Evolutionary conservation across 2,113 vertebrate genomes (phyloP).

Genomic region (Indicator indicator): DNA sequence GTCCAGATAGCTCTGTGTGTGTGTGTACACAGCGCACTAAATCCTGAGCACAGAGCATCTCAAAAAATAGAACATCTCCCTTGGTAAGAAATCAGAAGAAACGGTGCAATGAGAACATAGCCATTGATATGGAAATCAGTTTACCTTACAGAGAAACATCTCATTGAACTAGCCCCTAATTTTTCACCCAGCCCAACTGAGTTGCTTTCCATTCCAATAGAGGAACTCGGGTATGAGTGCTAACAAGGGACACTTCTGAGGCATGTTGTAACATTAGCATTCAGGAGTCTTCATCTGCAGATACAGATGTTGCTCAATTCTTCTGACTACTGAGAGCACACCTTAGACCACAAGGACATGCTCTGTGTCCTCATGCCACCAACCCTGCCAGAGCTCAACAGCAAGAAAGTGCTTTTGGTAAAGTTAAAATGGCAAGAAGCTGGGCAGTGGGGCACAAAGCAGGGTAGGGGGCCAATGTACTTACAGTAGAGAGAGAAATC

Average conservation of each 20-base stretch:
- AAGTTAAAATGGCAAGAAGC: neutral
- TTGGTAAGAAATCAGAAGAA: neutral
- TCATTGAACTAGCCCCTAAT: neutral
- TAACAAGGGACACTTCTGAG: neutral
- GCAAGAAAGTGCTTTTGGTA: neutral
- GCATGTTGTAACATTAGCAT: accelerated
- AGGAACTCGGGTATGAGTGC: neutral
- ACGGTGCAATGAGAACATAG: neutral
- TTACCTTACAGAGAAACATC: neutral
- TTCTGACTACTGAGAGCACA: neutral
- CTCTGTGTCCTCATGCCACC: neutral
- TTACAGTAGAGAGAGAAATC: neutral
- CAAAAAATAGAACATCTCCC: neutral
- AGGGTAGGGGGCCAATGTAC: neutral
- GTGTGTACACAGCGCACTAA: neutral
- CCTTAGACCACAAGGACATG: neutral
- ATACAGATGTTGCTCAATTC: too few relatives aligned
- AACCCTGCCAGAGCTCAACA: neutral
- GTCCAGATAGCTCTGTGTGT: neutral
- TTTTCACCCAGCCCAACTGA: neutral
- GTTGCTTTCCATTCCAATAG: neutral
- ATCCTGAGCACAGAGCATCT: neutral
- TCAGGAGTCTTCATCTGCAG: neutral
- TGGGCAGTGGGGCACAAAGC: too few relatives aligned
- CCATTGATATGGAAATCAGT: neutral